Evolutionary conservation across 2,113 vertebrate genomes (phyloP).

Genomic region (Ariopsis seemanni): DNA sequence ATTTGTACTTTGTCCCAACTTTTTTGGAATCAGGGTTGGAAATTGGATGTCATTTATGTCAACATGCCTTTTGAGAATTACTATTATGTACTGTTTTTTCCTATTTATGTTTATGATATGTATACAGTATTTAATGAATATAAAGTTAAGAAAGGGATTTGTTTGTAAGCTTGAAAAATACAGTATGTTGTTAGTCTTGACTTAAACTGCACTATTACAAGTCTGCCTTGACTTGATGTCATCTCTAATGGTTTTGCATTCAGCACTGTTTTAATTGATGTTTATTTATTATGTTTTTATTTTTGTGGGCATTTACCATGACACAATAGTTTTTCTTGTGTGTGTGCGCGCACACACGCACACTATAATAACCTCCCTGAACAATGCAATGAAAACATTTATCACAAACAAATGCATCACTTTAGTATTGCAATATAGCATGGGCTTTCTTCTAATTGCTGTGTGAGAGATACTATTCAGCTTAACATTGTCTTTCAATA

Average conservation of each 20-base stretch:
- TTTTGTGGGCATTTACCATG: background rate
- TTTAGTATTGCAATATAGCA: constrained; percentile 12
- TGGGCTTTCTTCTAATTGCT: background rate
- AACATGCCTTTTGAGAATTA: background rate
- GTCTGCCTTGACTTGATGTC: background rate
- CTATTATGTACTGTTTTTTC: background rate
- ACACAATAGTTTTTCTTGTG: background rate
- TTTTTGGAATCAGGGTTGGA: background rate
- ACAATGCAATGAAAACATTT: constrained; percentile 17
- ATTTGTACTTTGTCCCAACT: too few species aligned
- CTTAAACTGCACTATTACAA: background rate
- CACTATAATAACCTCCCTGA: background rate
- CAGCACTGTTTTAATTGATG: background rate
- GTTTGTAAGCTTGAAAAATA: background rate
- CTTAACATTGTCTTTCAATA: constrained; percentile 1
- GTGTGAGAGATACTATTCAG: constrained; percentile 13
- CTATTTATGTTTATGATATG: background rate
- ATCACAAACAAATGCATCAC: background rate
- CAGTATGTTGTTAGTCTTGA: background rate
- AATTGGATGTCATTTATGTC: background rate
- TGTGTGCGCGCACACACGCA: background rate
- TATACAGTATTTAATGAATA: background rate
- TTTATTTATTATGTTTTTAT: background rate
- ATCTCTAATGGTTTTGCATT: background rate
- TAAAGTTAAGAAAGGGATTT: background rate